A percentile compares a stretch with the other conserved stretches of the same genome.
phyloP scores from a whole-genome alignment of 2,888 invertebrate genomes.

The Ophraella communa region DNA sequence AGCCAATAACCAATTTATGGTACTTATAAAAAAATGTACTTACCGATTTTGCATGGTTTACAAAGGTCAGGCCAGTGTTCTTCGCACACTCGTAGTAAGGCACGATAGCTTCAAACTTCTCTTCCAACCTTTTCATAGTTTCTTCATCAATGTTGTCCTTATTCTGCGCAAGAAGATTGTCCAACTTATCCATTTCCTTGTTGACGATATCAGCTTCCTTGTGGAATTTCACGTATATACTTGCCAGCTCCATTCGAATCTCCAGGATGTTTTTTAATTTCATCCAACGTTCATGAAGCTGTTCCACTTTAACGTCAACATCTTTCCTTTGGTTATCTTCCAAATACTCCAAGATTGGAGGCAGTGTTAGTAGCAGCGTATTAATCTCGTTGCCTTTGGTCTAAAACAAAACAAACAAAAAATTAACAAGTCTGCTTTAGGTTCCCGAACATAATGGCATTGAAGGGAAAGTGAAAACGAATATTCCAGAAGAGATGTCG shows the following conservation, averaged over 20 bases:
- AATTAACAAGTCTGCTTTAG: too few relatives aligned
- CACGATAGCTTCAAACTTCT: slow-evolving; percentile 70
- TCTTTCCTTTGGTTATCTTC: slow-evolving; percentile 70
- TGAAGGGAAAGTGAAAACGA: too few relatives aligned
- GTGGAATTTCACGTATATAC: slow-evolving; percentile 75
- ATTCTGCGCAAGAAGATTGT: slow-evolving; percentile 64
- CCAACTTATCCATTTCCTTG: slow-evolving; percentile 70
- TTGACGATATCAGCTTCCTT: slow-evolving; percentile 71
- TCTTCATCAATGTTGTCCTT: slow-evolving; percentile 62
- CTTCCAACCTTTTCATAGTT: slow-evolving; percentile 63
- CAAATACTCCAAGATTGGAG: slow-evolving; percentile 68
- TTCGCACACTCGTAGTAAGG: slow-evolving; percentile 71
- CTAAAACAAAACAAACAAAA: slow-evolving; percentile 58
- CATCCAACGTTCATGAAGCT: slow-evolving; percentile 69
- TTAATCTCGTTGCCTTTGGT: slow-evolving; percentile 74
- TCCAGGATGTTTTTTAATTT: slow-evolving; percentile 67
- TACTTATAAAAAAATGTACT: slow-evolving; percentile 39
- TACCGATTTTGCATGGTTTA: slow-evolving; percentile 67
- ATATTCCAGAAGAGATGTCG: too few relatives aligned
- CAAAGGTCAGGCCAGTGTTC: slow-evolving; percentile 71
- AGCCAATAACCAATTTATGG: too few relatives aligned
- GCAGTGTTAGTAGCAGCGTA: slow-evolving; percentile 67
- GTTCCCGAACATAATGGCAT: too few relatives aligned
- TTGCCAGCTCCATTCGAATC: slow-evolving; percentile 70
- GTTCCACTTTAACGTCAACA: slow-evolving; percentile 69